Conservation (phyloP, 2,113 vertebrate genomes). For the Poeciliopsis occidentalis region DNA sequence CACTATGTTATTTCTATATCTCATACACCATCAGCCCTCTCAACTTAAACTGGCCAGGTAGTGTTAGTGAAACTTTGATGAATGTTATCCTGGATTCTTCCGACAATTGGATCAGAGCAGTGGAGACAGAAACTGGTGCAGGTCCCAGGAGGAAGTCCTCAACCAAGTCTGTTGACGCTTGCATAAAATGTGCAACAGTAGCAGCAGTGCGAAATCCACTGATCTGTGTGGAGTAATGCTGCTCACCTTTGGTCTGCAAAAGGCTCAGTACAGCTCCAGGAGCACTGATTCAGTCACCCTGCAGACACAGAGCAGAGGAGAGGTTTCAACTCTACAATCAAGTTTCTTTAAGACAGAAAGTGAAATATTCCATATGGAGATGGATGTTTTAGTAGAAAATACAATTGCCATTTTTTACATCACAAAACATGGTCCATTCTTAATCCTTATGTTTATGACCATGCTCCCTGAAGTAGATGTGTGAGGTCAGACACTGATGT, state of each 20-base stretch:
- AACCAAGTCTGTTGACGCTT: background rate
- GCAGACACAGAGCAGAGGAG: conserved; percentile 24
- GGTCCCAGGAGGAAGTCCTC: background rate
- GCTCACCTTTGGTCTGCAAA: conserved; percentile 62
- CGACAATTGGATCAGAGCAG: background rate
- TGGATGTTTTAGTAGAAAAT: too few relatives aligned
- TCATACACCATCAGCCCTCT: background rate
- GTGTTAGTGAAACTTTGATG: background rate
- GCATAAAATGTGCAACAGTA: background rate
- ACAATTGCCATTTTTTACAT: too few relatives aligned
- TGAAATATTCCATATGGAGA: too few relatives aligned
- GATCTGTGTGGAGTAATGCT: background rate
- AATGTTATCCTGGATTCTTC: background rate
- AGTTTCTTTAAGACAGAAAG: background rate
- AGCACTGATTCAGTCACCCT: conserved; percentile 40
- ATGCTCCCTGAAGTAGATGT: too few relatives aligned
- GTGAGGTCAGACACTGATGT: too few relatives aligned
- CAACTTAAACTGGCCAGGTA: background rate
- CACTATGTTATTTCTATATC: background rate
- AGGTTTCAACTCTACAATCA: background rate
- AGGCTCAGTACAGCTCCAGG: conserved; percentile 42
- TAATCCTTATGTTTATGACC: too few relatives aligned
- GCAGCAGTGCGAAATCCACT: background rate
- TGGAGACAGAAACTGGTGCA: background rate
- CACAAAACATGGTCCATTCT: too few relatives aligned